These are phyloP conservation scores for Campopleginae sp. DNA, from an alignment of 2,888 invertebrate species.

Conservation along the genomic window DNA sequence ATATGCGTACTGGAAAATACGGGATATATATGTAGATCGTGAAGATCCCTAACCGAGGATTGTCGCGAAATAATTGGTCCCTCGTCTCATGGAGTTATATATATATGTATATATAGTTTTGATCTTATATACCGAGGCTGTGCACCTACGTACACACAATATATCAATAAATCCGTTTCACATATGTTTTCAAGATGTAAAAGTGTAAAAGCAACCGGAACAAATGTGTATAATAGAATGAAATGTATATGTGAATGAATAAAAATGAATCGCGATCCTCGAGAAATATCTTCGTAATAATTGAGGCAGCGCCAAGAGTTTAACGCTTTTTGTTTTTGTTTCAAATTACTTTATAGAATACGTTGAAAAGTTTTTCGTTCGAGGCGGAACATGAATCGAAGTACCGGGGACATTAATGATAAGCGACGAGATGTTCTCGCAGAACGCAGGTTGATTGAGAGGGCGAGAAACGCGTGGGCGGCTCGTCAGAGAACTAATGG, in stretches of 20 bases:
- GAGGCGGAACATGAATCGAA: neutral
- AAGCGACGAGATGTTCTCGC: constrained; percentile 22
- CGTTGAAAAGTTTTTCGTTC: neutral
- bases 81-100: constrained; percentile 35
- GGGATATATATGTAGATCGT: constrained; percentile 58
- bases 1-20: constrained; percentile 35
- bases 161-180: neutral
- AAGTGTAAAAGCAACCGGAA: neutral
- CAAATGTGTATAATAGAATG: neutral
- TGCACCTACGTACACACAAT: neutral
- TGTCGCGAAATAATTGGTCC: constrained; percentile 68
- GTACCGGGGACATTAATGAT: constrained; percentile 19
- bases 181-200: no score
- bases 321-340: neutral
- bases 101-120: neutral
- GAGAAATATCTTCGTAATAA: neutral
- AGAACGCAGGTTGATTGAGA: neutral
- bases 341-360: neutral
- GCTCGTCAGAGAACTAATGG: constrained; percentile 60
- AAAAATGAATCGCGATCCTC: neutral
- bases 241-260: neutral
- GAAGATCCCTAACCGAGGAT: constrained; percentile 55
- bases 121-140: neutral
- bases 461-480: constrained; percentile 15
- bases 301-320: neutral